Evolutionary conservation across 2,888 invertebrate species (phyloP).

Genomic region (Mythimna vitellina): DNA sequence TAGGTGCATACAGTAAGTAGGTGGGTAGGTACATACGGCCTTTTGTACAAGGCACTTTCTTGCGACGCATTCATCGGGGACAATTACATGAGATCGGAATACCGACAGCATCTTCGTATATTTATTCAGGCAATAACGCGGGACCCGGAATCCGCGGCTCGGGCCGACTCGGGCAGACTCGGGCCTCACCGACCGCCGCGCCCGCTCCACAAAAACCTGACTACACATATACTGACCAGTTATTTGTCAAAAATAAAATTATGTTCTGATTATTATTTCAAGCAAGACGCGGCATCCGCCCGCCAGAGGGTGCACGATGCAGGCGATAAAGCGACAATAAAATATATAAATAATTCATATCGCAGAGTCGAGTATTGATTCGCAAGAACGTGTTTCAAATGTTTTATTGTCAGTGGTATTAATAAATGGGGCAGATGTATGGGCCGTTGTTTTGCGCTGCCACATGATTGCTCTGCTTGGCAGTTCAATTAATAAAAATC

Average conservation of each 20-base stretch:
- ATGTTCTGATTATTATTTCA: conserved; percentile 89
- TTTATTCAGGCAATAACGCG: conserved; percentile 75
- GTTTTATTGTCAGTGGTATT: conserved; percentile 86
- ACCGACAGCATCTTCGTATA: conserved; percentile 73
- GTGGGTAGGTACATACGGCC: conserved; percentile 35
- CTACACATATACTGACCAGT: conserved; percentile 78
- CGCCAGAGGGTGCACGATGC: conserved; percentile 73
- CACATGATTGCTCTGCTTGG: conserved; percentile 77
- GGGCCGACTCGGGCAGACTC: conserved; percentile 59
- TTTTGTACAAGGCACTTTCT: conserved; percentile 66
- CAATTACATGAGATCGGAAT: conserved; percentile 78
- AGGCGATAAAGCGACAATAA: conserved; percentile 89
- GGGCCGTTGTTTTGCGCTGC: conserved; percentile 75
- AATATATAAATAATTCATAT: conserved; percentile 89
- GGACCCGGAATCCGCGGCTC: conserved; percentile 71
- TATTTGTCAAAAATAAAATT: conserved; percentile 90
- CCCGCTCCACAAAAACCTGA: conserved; percentile 76
- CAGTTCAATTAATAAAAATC: conserved; percentile 86
- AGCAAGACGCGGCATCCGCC: conserved; percentile 72
- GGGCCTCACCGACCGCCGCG: conserved; percentile 53
- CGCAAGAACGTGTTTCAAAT: conserved; percentile 90
- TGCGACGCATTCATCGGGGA: conserved; percentile 66
- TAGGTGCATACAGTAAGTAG: conserved; percentile 33
- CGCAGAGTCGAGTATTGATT: conserved; percentile 85
- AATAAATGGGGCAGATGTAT: conserved; percentile 89